Evolutionary conservation across 92 coral and sea anemone species (phyloP), one percentile per base, ranked within the genome.

Genomic region (Plumapathes pennacea): DNA sequence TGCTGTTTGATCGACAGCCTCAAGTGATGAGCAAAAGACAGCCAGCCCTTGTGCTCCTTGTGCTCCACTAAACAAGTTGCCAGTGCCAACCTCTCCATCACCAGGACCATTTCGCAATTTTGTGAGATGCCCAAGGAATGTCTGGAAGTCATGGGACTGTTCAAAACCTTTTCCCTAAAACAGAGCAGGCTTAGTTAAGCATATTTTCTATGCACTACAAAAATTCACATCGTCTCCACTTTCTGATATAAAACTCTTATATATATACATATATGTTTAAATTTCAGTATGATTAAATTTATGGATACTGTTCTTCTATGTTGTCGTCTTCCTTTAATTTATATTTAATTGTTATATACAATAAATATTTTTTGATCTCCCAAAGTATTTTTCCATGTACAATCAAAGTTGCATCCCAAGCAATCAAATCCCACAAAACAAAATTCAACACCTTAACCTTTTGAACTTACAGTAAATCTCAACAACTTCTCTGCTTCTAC

Each of bases 101-200:
- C 33, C 59, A 27, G 10, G 36, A 25, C 59, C 59, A 26, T 52
- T 38, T 18, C 31, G 25, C 59, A 25, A 25, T 52, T 38, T 30
- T 10, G 25, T 52, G 5, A 52, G 18, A 18, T 4, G 41, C 0
- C 31, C 59, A 4, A 52, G 31, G 59, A 52, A 52, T 31, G 25
- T 52, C 38, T 52, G 59, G 11, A 52, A 52, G 33, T 52, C 59
- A 52, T 27, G 59, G 34, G 59, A 25, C 40, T 52, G 41, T 52
- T 52, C 59, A 6, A 52, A 52, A 52, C 31, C 38, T n/a, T 52
- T 52, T 52, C 59, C 59, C 59, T 52, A 20, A 26, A 52, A 52
- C 20, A 52, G 10, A 20, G 22, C 19, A 52, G 19, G 31, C 26
- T 14, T 6, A 42, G 48, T 42, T 6, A 4, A 42, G 5, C 4